Evolutionary conservation across 2,888 invertebrate species (phyloP).

Genomic region (Vandiemenella viatica): DNA sequence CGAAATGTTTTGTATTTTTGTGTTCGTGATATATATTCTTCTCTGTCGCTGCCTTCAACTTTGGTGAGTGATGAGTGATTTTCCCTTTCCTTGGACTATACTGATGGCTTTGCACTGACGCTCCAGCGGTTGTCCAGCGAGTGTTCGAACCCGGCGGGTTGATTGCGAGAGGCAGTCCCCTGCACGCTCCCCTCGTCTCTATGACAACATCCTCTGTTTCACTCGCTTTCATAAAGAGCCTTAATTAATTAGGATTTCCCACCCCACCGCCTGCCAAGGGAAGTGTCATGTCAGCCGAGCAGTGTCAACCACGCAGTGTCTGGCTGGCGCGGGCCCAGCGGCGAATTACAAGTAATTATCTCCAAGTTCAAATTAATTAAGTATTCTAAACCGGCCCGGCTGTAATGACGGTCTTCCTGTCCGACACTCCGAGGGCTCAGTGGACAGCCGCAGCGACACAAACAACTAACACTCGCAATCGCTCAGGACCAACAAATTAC

Average conservation of each 20-base stretch:
- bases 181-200: not conserved
- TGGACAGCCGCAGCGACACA: too few relatives aligned
- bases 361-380: conserved; percentile 17
- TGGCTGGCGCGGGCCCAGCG: not conserved
- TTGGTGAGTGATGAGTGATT: too few relatives aligned
- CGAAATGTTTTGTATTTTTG: too few relatives aligned
- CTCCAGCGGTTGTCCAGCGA: too few relatives aligned
- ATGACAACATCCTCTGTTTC: conserved; percentile 1
- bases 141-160: too few relatives aligned
- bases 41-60: too few relatives aligned
- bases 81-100: too few relatives aligned
- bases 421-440: too few relatives aligned
- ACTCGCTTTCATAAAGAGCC: conserved; percentile 5
- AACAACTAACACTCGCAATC: too few relatives aligned
- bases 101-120: too few relatives aligned
- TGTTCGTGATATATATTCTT: too few relatives aligned
- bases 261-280: conserved; percentile 8
- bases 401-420: conserved; percentile 9
- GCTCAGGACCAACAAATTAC: too few relatives aligned
- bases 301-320: not conserved
- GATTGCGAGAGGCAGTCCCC: not conserved
- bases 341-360: conserved; percentile 14
- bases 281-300: conserved; percentile 9
- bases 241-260: conserved; percentile 16
- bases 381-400: conserved; percentile 13